Base-by-base conservation (phyloP, 2,113 vertebrate species). In the Meleagris gallopavo region DNA sequence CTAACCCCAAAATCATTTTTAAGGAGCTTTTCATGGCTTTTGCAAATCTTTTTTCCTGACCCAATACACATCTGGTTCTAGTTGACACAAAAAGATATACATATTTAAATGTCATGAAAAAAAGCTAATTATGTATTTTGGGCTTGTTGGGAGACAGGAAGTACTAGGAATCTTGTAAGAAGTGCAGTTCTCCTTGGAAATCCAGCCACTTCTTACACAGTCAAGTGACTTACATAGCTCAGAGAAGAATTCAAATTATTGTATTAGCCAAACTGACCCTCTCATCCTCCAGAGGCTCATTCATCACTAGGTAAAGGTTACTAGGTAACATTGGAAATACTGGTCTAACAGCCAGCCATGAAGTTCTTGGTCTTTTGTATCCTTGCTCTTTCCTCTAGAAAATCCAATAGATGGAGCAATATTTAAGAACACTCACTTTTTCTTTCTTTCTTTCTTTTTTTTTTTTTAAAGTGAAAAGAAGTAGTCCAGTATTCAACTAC, bases 121-220 rank as follows among this genome's bases (percentile, higher is more conserved):
- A 78, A 86, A 43, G 75, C 64, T 83, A 77, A 83, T 83, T 54
- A 60, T 88, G 32, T 88, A 77, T 83, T 94, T 93, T 52, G 91
- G 65, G 38, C 89, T 86, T 80, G 48, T 64, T 94, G 85, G 65
- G 94, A 91, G 87, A 88, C 79, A 93, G 89, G 82, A 96, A 90
- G 79, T 78, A 86, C 72, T 32, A 88, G 65, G 93, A 95, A 83
- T 91, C 93, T 91, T 72, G 4, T 43, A 81, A 78, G 87, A 83
- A 91, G 74, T 29, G 12, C 62, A 64, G 41, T 86, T 95, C 60
- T 95, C 60, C 61, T 93, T 81, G 79, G 60, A 76, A 38, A 61
- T 43, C 61, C 57, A 75, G 60, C 12, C 57, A 94, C 57, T 86
- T 94, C 89, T 91, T 86, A 87, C 65, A 64, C 10, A 77, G 45